Conservation (phyloP, 2,888 invertebrate species). For the Tachina fera region DNA sequence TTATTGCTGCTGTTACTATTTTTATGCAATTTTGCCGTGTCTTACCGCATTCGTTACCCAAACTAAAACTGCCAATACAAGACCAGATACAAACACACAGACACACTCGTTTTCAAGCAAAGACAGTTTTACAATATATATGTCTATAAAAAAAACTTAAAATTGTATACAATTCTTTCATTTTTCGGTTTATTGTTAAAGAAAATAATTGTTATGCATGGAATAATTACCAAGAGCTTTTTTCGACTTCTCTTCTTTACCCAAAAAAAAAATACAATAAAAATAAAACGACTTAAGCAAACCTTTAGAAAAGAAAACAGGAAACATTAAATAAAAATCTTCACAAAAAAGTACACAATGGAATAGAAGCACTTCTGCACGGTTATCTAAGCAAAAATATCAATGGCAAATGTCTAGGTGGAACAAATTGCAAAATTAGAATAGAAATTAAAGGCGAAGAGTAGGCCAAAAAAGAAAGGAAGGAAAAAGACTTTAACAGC, state of each 20-base stretch:
- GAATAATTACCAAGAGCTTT: slow-evolving; percentile 65
- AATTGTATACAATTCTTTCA: slow-evolving; percentile 42
- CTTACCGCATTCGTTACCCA: slow-evolving; percentile 50
- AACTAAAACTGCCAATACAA: slow-evolving; percentile 36
- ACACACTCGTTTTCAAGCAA: too few relatives aligned
- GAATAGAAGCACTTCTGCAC: slow-evolving; percentile 13
- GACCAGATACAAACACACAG: slow-evolving; percentile 7
- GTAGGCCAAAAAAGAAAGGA: background rate
- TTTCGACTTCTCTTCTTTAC: background rate
- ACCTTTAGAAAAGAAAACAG: background rate
- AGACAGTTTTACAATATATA: slow-evolving; percentile 1
- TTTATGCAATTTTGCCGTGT: slow-evolving; percentile 63
- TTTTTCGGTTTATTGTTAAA: slow-evolving; percentile 58
- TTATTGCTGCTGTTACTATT: slow-evolving; percentile 42
- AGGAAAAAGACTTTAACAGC: background rate
- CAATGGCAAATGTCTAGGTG: slow-evolving; percentile 42
- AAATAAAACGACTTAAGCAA: background rate
- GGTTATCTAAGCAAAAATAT: slow-evolving; percentile 48
- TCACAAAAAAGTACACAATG: slow-evolving; percentile 1
- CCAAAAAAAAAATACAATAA: background rate
- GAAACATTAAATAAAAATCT: slow-evolving; percentile 41
- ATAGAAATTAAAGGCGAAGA: background rate
- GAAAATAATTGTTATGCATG: slow-evolving; percentile 72
- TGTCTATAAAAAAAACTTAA: slow-evolving; percentile 4
- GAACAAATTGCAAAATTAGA: slow-evolving; percentile 23